Evolutionary conservation across 2,113 vertebrate species (phyloP).

Genomic region (Antennarius striatus): DNA sequence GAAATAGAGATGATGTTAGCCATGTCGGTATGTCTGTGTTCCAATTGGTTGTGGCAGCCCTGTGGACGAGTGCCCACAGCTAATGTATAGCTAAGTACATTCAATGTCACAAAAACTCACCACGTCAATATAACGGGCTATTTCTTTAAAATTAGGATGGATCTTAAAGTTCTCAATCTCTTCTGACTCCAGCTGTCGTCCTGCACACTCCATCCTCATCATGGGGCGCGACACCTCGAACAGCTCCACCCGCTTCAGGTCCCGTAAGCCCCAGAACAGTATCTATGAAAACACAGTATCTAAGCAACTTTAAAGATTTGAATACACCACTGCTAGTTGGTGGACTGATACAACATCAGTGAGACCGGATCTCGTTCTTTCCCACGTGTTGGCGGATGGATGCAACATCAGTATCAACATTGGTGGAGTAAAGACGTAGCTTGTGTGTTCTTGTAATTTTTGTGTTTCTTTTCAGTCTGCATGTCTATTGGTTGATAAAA

Average conservation of each 20-base stretch:
- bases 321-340: no score
- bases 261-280: slow-evolving; percentile 92
- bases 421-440: no score
- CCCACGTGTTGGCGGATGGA: no score
- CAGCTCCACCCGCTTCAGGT: slow-evolving; percentile 88
- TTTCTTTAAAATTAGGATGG: slow-evolving; percentile 89
- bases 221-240: slow-evolving; percentile 91
- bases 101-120: slow-evolving; percentile 68
- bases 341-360: no score
- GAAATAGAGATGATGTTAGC: not conserved
- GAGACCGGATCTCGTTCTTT: no score
- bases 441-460: no score
- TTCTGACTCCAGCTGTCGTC: slow-evolving; percentile 87
- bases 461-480: no score
- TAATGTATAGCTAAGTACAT: not conserved
- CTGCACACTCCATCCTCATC: slow-evolving; percentile 89
- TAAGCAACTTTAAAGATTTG: not conserved
- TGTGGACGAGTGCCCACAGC: not conserved
- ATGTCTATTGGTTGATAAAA: no score
- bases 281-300: slow-evolving; percentile 74
- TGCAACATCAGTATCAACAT: no score
- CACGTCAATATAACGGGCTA: slow-evolving; percentile 88
- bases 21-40: not conserved
- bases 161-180: slow-evolving; percentile 84
- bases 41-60: not conserved